A percentile compares a stretch with the other conserved stretches of the same genome.
Conservation (phyloP, 2,797 vertebrate genomes). For the Sebastes matsubarae region DNA sequence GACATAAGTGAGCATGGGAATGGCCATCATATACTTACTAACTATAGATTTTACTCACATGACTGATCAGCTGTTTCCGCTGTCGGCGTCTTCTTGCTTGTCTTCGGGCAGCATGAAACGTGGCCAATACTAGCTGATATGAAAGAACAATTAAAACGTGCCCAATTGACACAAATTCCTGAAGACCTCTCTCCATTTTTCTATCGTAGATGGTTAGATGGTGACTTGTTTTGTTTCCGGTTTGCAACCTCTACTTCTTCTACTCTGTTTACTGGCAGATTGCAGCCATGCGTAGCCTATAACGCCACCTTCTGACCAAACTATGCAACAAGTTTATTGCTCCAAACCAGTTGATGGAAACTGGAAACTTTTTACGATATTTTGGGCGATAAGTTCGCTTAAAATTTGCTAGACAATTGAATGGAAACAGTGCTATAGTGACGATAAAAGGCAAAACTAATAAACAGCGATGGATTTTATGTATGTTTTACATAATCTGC, state of each 20-base stretch:
- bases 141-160: no score
- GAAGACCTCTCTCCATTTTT: background rate
- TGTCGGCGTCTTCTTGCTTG: no score
- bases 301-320: background rate
- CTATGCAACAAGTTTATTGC: background rate
- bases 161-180: background rate
- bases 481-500: slow-evolving; percentile 3
- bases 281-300: background rate
- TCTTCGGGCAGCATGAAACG: no score
- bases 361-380: background rate
- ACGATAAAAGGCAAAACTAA: slow-evolving; percentile 19
- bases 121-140: no score
- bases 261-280: no score
- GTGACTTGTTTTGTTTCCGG: no score
- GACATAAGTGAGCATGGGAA: no score
- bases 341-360: background rate
- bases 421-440: background rate
- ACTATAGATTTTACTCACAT: no score
- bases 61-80: no score
- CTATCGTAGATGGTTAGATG: no score
- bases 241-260: no score
- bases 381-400: background rate
- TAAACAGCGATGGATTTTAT: background rate
- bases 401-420: background rate
- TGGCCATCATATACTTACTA: no score